These are phyloP conservation scores for Cerastoderma edule DNA, from an alignment of 2,888 invertebrate species.

Conservation along the genomic window DNA sequence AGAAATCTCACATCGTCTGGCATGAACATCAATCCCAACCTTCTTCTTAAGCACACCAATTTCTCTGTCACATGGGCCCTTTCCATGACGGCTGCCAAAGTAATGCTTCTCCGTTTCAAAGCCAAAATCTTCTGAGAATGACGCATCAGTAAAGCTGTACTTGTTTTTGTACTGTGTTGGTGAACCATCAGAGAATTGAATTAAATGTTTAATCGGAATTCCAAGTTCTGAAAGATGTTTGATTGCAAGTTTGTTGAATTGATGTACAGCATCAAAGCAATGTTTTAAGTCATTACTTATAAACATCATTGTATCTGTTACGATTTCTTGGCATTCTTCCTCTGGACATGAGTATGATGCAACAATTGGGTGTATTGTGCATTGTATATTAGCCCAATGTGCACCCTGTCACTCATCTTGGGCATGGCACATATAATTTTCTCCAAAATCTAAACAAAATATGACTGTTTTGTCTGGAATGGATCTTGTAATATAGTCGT, in stretches of 20 bases:
- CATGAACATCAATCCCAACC: slow-evolving; percentile 11
- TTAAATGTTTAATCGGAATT: background rate
- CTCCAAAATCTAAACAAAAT: slow-evolving; percentile 27
- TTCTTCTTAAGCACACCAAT: slow-evolving; percentile 16
- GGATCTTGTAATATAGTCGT: too few species aligned
- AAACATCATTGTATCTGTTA: slow-evolving; percentile 10
- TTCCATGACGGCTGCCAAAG: slow-evolving; percentile 16
- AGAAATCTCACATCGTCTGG: background rate
- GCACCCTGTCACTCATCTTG: slow-evolving; percentile 29
- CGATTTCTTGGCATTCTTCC: background rate
- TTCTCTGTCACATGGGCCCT: slow-evolving; percentile 17
- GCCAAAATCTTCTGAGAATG: slow-evolving; percentile 4
- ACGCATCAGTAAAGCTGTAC: slow-evolving; percentile 1
- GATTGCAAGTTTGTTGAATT: background rate
- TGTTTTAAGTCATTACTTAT: slow-evolving; percentile 14
- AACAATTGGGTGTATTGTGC: slow-evolving; percentile 35
- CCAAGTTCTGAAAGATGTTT: background rate
- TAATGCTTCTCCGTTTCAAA: slow-evolving; percentile 9
- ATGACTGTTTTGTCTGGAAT: too few species aligned
- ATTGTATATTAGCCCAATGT: slow-evolving; percentile 28
- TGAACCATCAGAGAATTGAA: slow-evolving; percentile 10
- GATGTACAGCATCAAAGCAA: slow-evolving; percentile 11
- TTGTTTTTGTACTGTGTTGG: slow-evolving; percentile 22
- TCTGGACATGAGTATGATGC: slow-evolving; percentile 14
- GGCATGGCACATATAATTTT: slow-evolving; percentile 30